Conservation (phyloP, 2,888 invertebrate species). For the Ischnus inquisitorius region DNA sequence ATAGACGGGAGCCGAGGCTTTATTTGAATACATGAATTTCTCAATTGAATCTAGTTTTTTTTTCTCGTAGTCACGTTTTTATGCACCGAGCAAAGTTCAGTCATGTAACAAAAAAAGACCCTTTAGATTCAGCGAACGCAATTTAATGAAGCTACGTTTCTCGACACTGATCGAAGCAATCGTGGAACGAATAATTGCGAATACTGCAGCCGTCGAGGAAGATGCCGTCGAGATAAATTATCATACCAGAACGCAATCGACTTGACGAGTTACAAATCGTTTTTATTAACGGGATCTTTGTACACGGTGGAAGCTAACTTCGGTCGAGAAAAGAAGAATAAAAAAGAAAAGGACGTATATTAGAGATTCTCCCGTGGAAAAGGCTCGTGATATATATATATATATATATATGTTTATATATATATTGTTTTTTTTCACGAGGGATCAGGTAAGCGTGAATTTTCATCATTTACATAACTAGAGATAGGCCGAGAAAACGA, state of each 20-base stretch:
- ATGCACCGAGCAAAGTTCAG: too few relatives aligned
- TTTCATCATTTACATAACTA: slow-evolving; percentile 78
- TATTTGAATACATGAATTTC: too few relatives aligned
- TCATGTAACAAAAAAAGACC: too few relatives aligned
- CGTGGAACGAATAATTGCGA: too few relatives aligned
- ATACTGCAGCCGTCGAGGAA: too few relatives aligned
- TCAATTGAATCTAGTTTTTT: too few relatives aligned
- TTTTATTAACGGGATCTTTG: slow-evolving; percentile 76
- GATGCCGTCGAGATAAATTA: not conserved
- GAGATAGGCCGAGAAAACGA: slow-evolving; percentile 68
- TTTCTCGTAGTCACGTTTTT: too few relatives aligned
- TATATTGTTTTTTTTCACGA: slow-evolving; percentile 36
- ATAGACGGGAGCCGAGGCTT: too few relatives aligned
- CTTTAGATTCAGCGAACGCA: too few relatives aligned
- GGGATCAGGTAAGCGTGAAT: slow-evolving; percentile 55
- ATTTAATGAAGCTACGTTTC: too few relatives aligned
- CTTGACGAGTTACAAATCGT: slow-evolving; percentile 69
- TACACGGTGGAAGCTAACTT: slow-evolving; percentile 77
- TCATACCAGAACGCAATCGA: slow-evolving; percentile 7
- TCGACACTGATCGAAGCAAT: too few relatives aligned
- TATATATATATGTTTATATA: too few relatives aligned
- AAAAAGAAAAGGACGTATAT: slow-evolving; percentile 48
- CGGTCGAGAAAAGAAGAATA: slow-evolving; percentile 71
- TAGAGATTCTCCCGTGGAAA: slow-evolving; percentile 32
- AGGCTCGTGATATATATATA: not conserved